These are phyloP conservation scores for Oscheius sp. DNA, from an alignment of 2,888 invertebrate genomes.

Conservation along the genomic window DNA sequence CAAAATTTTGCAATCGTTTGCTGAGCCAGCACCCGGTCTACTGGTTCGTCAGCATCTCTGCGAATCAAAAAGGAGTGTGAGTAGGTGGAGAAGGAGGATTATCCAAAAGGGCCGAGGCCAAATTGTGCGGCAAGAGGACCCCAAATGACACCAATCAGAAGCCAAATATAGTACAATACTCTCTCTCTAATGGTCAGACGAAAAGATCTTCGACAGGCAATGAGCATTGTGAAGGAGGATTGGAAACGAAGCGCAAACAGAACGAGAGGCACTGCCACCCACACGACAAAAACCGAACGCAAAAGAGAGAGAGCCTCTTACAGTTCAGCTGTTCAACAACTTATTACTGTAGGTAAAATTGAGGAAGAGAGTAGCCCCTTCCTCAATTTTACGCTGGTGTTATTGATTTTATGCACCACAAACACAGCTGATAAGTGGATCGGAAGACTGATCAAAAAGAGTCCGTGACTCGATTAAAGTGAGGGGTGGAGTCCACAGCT, in stretches of 20 bases:
- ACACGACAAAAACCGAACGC: slow-evolving; percentile 21
- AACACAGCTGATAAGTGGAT: slow-evolving; percentile 12
- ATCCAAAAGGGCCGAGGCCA: slow-evolving; percentile 2
- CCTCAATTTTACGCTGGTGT: neutral
- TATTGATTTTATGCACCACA: slow-evolving; percentile 13
- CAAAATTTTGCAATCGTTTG: no score
- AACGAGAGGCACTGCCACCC: slow-evolving; percentile 17
- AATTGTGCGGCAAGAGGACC: neutral
- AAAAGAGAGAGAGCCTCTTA: neutral
- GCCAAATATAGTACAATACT: neutral
- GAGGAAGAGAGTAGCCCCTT: no score
- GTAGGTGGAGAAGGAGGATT: slow-evolving; percentile 9
- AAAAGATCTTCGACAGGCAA: slow-evolving; percentile 2
- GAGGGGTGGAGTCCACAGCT: neutral
- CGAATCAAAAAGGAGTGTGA: neutral
- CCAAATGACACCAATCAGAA: neutral
- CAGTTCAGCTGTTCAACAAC: slow-evolving; percentile 19
- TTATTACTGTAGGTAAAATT: neutral
- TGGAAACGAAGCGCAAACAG: slow-evolving; percentile 26
- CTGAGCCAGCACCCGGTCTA: no score
- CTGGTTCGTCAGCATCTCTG: no score
- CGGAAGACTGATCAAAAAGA: neutral
- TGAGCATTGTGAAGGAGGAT: slow-evolving; percentile 23
- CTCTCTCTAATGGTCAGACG: no score
- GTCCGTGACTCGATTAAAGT: neutral